Percentiles rank a stretch among this genome's conserved stretches.
These are phyloP conservation scores for Falco rusticolus DNA, from an alignment of 2,797 vertebrate species.

Conservation along the genomic window DNA sequence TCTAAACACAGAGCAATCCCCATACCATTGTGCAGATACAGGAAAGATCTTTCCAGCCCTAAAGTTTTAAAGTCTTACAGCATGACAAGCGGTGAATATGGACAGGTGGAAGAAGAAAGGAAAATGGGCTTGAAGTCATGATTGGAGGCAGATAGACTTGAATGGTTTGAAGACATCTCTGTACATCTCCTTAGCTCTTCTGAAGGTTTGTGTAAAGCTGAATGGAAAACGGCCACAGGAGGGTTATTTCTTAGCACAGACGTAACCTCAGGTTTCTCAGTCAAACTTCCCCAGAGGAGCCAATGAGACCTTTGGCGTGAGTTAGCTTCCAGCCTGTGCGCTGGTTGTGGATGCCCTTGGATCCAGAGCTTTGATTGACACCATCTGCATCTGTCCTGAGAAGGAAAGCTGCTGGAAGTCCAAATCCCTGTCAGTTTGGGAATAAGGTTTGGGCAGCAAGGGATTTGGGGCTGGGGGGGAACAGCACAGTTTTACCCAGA, in stretches of 20 bases:
- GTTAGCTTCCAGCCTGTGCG: background rate
- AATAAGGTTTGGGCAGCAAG: background rate
- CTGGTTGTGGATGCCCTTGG: background rate
- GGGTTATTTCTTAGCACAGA: background rate
- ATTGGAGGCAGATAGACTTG: background rate
- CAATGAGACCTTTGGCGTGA: rapidly evolving
- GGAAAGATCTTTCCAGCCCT: background rate
- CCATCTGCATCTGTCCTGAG: background rate
- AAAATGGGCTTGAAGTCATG: background rate
- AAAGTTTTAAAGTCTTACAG: background rate
- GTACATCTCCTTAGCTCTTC: background rate
- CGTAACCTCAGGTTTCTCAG: background rate
- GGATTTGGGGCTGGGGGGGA: background rate
- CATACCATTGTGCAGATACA: rapidly evolving
- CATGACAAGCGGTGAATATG: background rate
- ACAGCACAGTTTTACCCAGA: background rate
- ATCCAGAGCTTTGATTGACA: background rate
- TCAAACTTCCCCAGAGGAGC: background rate
- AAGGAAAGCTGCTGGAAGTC: background rate
- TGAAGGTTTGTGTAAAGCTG: background rate
- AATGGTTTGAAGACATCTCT: background rate
- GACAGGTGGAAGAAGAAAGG: background rate
- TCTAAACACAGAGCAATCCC: background rate
- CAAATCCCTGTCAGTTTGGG: background rate
- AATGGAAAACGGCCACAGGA: background rate